Percentiles rank a stretch among this genome's conserved stretches.
These are phyloP conservation scores for Apistogramma diplotaenia DNA, from an alignment of 2,113 vertebrate species.

Conservation along the genomic window DNA sequence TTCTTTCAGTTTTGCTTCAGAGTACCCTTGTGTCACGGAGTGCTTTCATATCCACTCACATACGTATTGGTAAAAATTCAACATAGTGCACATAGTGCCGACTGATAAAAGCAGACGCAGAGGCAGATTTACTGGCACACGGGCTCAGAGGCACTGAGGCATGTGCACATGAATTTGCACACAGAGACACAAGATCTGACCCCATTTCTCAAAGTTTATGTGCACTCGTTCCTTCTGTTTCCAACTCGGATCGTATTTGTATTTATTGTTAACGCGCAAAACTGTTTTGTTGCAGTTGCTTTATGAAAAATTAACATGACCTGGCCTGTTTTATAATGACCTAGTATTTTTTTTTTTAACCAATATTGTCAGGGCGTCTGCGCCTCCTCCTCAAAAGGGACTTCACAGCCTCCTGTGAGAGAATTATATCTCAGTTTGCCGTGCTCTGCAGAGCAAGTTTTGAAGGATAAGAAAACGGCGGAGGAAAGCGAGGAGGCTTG, in stretches of 20 bases:
- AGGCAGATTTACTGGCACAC: conserved; percentile 25
- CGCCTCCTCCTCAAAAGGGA: conserved; percentile 15
- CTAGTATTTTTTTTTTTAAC: not conserved
- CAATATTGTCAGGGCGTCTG: not conserved
- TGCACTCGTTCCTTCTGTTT: not conserved
- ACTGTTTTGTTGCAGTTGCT: not conserved
- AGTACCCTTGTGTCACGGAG: conserved; percentile 7
- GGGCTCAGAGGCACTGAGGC: conserved; percentile 18
- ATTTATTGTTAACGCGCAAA: not conserved
- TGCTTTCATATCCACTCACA: conserved; percentile 19
- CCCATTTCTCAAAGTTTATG: conserved; percentile 1
- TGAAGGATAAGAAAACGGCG: conserved; percentile 36
- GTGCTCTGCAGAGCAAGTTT: conserved; percentile 33
- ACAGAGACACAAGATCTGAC: conserved; percentile 4
- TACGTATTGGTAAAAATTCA: conserved; percentile 8
- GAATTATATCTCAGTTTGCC: conserved; percentile 21
- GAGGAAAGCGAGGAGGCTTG: conserved; percentile 22
- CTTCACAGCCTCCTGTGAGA: conserved; percentile 10
- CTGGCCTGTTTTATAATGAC: not conserved
- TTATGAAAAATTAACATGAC: conserved; percentile 1
- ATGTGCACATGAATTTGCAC: conserved; percentile 24
- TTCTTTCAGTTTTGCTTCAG: conserved; percentile 18
- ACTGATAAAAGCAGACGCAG: conserved; percentile 46
- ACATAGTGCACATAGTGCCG: not conserved
- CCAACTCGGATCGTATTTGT: not conserved